Evolutionary conservation across 1,140 invertebrate genomes (phyloP), one percentile per base, ranked within the genome.

Genomic region (Ips nitidus): DNA sequence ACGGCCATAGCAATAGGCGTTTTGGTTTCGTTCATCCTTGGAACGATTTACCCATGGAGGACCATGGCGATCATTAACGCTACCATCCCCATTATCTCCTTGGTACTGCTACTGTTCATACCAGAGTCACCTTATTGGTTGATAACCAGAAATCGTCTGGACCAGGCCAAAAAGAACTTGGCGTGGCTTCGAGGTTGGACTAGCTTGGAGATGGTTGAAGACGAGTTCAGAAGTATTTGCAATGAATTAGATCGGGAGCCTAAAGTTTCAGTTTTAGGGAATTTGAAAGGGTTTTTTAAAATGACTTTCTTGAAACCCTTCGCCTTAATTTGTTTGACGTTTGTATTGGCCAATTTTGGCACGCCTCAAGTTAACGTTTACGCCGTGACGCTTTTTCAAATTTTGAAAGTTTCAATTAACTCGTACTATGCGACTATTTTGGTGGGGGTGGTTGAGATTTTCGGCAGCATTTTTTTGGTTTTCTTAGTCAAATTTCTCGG

Each of bases 51-150:
- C 60, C 82, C 83, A 52, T 92, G 91, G 91, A 81, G 90, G 41
- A 87, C 83, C 0, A 85, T 91, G 2, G 88, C 89, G 0, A 76
- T 91, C 0, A 79, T 90, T 45, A 91, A 90, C 74, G 81, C 89
- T 0, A 75, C 80, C 1, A 87, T 90, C 71, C 90, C 91, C 4
- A 78, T 90, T 37, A 69, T 88, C 1, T 87, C 89, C 4, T 84
- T 91, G 8, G 55, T 86, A 0, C 83, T 86, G 0, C 80, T 92
- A 1, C 87, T 84, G 60, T 84, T 91, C 73, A 85, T 93, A 1
- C 91, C 91, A 0, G 91, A 93, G 77, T 91, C 89, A 69, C 91
- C 91, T 2, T 85, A 89, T 70, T 93, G 91, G 91, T 80, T 92
- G 7, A 83, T 86, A 76, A 84, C 81, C 0, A 86, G 85, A 73